These are phyloP conservation scores for Tangara arthus DNA, from an alignment of 2,797 vertebrate genomes.

Conservation along the genomic window DNA sequence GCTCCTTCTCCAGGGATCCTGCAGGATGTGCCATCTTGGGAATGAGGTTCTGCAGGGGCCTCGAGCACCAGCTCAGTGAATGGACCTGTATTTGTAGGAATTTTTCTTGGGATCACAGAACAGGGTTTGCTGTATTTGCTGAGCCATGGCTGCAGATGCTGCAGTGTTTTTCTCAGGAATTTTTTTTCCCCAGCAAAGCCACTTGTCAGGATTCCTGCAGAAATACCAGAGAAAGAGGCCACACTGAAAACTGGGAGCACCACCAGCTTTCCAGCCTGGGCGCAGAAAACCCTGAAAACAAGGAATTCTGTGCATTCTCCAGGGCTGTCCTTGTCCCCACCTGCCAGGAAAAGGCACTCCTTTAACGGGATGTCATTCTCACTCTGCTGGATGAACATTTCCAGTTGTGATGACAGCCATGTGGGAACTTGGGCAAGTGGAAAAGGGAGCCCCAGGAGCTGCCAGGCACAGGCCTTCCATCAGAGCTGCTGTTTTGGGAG, in stretches of 20 bases:
- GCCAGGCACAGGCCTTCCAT: not conserved
- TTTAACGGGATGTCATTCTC: not conserved
- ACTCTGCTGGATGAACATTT: not conserved
- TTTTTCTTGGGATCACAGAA: not conserved
- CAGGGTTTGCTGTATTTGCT: accelerated
- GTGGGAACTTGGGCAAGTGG: not conserved
- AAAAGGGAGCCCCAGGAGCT: not conserved
- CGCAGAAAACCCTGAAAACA: not conserved
- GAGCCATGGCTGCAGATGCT: not conserved
- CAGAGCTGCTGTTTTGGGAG: not conserved
- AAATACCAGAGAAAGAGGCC: not conserved
- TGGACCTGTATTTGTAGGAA: not conserved
- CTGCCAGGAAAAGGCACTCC: not conserved
- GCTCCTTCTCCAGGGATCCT: not conserved
- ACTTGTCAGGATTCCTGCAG: not conserved
- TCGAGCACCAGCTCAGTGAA: not conserved
- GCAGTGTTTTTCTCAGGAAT: not conserved
- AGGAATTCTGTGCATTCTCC: not conserved
- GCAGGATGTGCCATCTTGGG: not conserved
- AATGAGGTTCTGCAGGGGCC: not conserved
- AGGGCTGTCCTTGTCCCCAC: not conserved
- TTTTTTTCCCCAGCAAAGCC: not conserved
- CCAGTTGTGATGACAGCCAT: not conserved
- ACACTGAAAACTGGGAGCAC: not conserved
- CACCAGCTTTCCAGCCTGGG: not conserved